Conservation (phyloP, 1,140 invertebrate species). For the Drosophila leontia region DNA sequence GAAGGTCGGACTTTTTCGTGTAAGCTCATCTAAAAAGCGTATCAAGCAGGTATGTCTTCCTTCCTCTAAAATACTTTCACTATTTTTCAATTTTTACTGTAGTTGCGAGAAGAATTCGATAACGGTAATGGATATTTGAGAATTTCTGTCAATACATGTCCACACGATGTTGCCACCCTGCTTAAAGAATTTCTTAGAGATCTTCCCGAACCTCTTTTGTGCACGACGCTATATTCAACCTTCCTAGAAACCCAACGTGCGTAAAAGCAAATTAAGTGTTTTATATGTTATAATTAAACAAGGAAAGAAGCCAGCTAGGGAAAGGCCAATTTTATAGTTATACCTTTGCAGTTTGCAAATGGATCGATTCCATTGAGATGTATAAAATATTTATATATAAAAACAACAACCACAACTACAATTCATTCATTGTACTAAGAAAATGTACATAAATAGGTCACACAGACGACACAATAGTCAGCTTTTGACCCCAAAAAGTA, state of each 20-base stretch:
- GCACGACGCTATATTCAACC: conserved; percentile 93
- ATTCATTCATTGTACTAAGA: no score
- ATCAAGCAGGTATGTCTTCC: conserved; percentile 91
- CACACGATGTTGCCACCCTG: conserved; percentile 96
- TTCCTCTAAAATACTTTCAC: not conserved
- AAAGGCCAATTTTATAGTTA: not conserved
- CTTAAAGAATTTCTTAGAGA: conserved; percentile 97
- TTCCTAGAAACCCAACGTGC: conserved; percentile 97
- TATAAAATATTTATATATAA: not conserved
- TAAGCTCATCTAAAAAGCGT: conserved; percentile 95
- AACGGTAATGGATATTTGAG: conserved; percentile 90
- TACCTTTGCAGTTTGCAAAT: not conserved
- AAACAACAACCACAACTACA: not conserved
- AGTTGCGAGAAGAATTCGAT: conserved; percentile 97
- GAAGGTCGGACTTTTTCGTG: conserved; percentile 94
- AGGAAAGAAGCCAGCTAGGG: not conserved
- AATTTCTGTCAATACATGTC: conserved; percentile 92
- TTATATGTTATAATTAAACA: not conserved
- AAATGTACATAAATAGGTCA: no score
- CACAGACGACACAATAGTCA: no score
- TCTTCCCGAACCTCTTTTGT: conserved; percentile 95
- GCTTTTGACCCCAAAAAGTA: no score
- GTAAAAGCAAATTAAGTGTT: conserved; percentile 67
- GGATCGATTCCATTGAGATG: not conserved
- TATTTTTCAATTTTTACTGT: conserved; percentile 4